A percentile compares a stretch with the other conserved stretches of the same genome.
Evolutionary conservation across 1,140 invertebrate species (phyloP).

Genomic region (Oryctes rhinoceros): DNA sequence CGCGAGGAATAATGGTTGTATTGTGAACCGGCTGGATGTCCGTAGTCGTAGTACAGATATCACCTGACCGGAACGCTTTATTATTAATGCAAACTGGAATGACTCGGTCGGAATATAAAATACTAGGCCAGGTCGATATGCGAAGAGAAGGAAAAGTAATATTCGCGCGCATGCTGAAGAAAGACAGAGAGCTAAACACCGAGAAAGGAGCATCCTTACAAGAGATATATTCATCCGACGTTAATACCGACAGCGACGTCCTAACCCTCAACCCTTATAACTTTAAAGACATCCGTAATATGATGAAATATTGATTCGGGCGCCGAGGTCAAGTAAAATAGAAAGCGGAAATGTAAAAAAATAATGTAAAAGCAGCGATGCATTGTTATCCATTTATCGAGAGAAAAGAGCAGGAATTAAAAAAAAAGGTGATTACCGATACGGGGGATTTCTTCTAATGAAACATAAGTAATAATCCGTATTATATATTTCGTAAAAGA

Average conservation of each 20-base stretch:
- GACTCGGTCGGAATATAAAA: constrained; percentile 17
- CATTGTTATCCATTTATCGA: neutral
- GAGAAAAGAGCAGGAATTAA: neutral
- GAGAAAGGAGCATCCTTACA: neutral
- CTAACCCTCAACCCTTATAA: constrained; percentile 33
- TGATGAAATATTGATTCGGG: constrained; percentile 28
- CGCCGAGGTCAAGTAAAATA: constrained; percentile 6
- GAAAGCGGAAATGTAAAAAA: constrained; percentile 10
- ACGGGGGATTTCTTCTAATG: neutral
- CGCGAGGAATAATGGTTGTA: constrained; percentile 10
- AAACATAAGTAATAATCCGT: neutral
- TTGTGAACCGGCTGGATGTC: neutral
- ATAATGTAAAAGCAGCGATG: constrained; percentile 14
- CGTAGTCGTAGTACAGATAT: constrained; percentile 12
- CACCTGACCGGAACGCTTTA: constrained; percentile 29
- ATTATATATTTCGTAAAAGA: neutral
- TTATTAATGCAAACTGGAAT: constrained; percentile 36
- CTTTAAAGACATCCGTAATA: constrained; percentile 36
- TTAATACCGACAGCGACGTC: constrained; percentile 5
- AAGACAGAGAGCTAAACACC: neutral
- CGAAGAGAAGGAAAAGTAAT: neutral
- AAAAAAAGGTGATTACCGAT: neutral
- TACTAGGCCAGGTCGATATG: constrained; percentile 26
- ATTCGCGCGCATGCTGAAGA: neutral
- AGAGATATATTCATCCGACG: constrained; percentile 29